phyloP scores from a whole-genome alignment of 2,888 invertebrate genomes.

The Parnassius orleans region DNA sequence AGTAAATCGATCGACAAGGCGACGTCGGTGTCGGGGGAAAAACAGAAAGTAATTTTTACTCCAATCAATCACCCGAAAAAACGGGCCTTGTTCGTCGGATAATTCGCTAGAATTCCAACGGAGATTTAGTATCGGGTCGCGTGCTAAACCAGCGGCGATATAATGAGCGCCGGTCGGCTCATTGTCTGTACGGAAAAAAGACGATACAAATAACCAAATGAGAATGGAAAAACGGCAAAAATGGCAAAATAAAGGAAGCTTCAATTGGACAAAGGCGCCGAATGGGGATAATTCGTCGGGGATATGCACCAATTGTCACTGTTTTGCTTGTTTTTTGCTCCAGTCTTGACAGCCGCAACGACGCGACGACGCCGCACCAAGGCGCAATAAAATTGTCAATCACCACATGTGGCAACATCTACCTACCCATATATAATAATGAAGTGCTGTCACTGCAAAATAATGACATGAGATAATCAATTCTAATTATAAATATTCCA shows the following conservation, averaged over 20 bases:
- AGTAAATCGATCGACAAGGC: conserved; percentile 48
- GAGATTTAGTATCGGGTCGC: conserved; percentile 74
- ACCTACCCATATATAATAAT: not conserved
- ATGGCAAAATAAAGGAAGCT: conserved; percentile 76
- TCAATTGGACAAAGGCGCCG: conserved; percentile 80
- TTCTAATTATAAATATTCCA: too few relatives aligned
- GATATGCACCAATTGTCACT: conserved; percentile 80
- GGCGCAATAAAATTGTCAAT: conserved; percentile 65
- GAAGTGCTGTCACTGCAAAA: too few relatives aligned
- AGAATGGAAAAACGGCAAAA: conserved; percentile 79
- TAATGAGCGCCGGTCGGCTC: conserved; percentile 65
- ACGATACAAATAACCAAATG: conserved; percentile 80
- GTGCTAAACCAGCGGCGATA: conserved; percentile 70
- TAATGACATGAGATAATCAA: too few relatives aligned
- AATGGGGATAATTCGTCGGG: conserved; percentile 76
- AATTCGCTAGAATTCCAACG: conserved; percentile 78
- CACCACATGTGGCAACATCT: conserved; percentile 23
- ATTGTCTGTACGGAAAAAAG: conserved; percentile 64
- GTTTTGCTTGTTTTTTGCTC: conserved; percentile 68
- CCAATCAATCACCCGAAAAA: conserved; percentile 77
- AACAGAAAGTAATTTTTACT: conserved; percentile 75
- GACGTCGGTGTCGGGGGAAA: conserved; percentile 47
- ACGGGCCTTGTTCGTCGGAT: conserved; percentile 66
- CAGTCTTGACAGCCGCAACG: conserved; percentile 44
- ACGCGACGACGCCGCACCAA: conserved; percentile 34